Evolutionary conservation across 2,888 invertebrate genomes (phyloP).

Genomic region (Chloroclysta siterata): DNA sequence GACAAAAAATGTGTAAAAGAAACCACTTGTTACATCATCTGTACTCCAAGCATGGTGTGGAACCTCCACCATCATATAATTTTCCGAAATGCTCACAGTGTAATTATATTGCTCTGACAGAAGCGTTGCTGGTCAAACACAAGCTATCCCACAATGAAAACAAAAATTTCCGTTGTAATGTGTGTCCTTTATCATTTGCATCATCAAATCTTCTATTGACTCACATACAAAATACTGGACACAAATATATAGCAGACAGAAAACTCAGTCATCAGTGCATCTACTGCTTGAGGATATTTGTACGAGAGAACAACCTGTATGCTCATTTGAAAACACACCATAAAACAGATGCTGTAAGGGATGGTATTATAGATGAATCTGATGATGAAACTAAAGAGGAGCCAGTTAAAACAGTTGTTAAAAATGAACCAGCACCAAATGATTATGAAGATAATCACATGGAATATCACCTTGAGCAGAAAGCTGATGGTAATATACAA

Average conservation of each 20-base stretch:
- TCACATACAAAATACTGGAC: slow-evolving; percentile 85
- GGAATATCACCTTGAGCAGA: slow-evolving; percentile 68
- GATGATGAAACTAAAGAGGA: slow-evolving; percentile 66
- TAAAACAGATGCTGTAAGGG: slow-evolving; percentile 86
- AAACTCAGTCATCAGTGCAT: slow-evolving; percentile 86
- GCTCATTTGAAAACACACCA: slow-evolving; percentile 89
- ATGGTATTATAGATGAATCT: slow-evolving; percentile 87
- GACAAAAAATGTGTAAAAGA: slow-evolving; percentile 89
- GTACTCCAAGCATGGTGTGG: slow-evolving; percentile 91
- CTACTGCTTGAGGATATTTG: slow-evolving; percentile 90
- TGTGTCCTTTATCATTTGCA: slow-evolving; percentile 83
- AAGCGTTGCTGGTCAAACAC: slow-evolving; percentile 89
- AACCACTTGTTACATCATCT: slow-evolving; percentile 91
- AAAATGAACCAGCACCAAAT: slow-evolving; percentile 64
- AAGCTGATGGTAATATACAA: slow-evolving; percentile 80
- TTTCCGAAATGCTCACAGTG: slow-evolving; percentile 93
- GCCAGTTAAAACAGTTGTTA: slow-evolving; percentile 42
- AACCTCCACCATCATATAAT: slow-evolving; percentile 87
- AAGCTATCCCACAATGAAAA: slow-evolving; percentile 85
- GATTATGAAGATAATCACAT: slow-evolving; percentile 64
- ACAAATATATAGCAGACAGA: slow-evolving; percentile 74
- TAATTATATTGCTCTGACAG: slow-evolving; percentile 90
- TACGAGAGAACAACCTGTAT: slow-evolving; percentile 88
- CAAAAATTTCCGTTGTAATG: slow-evolving; percentile 72
- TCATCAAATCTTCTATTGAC: slow-evolving; percentile 67